phyloP scores from a whole-genome alignment of 1,140 invertebrate genomes.

The Pinna nobilis region DNA sequence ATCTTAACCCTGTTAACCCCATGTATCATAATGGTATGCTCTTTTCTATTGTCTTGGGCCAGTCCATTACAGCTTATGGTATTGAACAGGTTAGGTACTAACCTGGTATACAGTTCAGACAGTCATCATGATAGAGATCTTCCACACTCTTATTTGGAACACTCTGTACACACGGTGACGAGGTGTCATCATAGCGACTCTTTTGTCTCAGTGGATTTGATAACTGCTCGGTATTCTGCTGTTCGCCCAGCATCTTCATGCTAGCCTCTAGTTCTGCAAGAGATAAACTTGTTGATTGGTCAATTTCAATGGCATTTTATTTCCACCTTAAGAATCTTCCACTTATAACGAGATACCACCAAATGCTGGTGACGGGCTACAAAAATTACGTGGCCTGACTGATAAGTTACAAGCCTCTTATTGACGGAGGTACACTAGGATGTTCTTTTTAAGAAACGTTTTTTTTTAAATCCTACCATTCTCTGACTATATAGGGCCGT shows the following conservation, averaged over 20 bases:
- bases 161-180: constrained; percentile 55
- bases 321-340: not conserved
- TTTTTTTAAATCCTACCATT: too few species aligned
- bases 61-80: too few species aligned
- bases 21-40: too few species aligned
- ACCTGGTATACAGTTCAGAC: constrained; percentile 27
- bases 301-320: not conserved
- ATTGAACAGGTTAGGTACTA: too few species aligned
- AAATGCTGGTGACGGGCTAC: not conserved
- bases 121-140: constrained; percentile 52
- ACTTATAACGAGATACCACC: not conserved
- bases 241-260: not conserved
- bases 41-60: too few species aligned
- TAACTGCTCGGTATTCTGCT: not conserved
- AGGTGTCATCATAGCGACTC: constrained; percentile 51
- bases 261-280: not conserved
- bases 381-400: not conserved
- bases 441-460: too few species aligned
- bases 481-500: too few species aligned
- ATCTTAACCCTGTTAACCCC: too few species aligned
- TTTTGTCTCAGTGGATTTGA: not conserved
- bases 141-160: constrained; percentile 67
- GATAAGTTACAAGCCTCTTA: too few species aligned
- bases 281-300: not conserved
- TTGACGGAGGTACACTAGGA: too few species aligned